These are phyloP conservation scores for Crenuchus spilurus DNA, from an alignment of 2,797 vertebrate species.

Conservation along the genomic window DNA sequence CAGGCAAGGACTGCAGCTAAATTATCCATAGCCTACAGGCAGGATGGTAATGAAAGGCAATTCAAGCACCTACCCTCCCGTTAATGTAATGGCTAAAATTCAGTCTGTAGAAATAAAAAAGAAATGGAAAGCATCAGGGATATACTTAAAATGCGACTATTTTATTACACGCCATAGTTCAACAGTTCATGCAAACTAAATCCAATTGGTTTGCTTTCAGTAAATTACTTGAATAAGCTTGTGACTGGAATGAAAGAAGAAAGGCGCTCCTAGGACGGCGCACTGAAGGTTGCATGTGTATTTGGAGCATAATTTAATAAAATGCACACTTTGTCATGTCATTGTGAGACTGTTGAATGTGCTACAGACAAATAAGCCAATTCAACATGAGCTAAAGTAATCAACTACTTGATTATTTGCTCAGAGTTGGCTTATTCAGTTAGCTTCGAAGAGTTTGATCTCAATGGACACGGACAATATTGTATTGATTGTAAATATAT, in stretches of 20 bases:
- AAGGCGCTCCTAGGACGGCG: not conserved
- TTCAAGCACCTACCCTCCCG: constrained; percentile 19
- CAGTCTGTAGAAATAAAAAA: constrained; percentile 22
- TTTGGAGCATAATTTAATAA: not conserved
- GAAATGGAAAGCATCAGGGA: constrained; percentile 4
- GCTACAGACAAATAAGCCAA: not conserved
- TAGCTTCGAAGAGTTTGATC: not conserved
- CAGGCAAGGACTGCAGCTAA: constrained; percentile 18
- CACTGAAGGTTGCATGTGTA: not conserved
- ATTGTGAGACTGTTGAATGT: not conserved
- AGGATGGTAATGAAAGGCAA: constrained; percentile 35
- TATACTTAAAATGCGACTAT: constrained; percentile 20
- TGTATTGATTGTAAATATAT: no score
- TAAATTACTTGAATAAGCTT: constrained; percentile 6
- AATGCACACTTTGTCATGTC: not conserved
- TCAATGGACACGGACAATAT: no score
- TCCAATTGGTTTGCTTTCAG: constrained; percentile 14
- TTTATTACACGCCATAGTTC: constrained; percentile 31
- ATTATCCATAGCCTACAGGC: constrained; percentile 22
- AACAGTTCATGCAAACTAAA: constrained; percentile 7
- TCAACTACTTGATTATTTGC: not conserved
- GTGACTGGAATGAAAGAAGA: not conserved
- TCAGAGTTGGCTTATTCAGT: not conserved
- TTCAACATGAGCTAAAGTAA: not conserved
- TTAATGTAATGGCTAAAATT: constrained; percentile 41